Evolutionary conservation across 2,797 vertebrate species (phyloP).

Genomic region (Brachyrhaphis roseni): DNA sequence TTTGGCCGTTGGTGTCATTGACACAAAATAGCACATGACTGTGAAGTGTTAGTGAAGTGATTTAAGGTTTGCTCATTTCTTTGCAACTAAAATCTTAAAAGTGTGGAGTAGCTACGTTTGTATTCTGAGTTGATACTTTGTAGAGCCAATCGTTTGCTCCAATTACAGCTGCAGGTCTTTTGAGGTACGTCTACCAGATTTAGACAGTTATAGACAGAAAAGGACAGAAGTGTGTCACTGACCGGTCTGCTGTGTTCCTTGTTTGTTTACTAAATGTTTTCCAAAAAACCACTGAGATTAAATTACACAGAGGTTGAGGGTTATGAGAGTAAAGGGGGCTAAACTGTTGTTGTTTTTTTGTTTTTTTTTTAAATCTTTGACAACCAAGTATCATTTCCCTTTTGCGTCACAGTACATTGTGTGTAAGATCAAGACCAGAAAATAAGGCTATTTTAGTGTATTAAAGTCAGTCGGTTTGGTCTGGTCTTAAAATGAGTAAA

Average conservation of each 20-base stretch:
- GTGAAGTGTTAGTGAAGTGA: not conserved
- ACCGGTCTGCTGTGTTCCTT: not conserved
- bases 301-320: too few species aligned
- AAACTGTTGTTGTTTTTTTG: too few species aligned
- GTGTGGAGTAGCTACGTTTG: not conserved
- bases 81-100: not conserved
- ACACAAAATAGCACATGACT: not conserved
- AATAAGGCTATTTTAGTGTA: too few species aligned
- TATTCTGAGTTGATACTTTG: not conserved
- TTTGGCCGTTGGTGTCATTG: not conserved
- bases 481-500: too few species aligned
- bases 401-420: not conserved
- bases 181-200: too few species aligned
- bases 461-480: too few species aligned
- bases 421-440: not conserved
- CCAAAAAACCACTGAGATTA: too few species aligned
- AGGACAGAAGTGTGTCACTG: not conserved
- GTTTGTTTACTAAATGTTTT: too few species aligned
- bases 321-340: not conserved
- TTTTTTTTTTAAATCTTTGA: too few species aligned
- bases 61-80: not conserved
- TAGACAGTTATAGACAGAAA: too few species aligned
- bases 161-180: not conserved
- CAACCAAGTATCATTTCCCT: not conserved
- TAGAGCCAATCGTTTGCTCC: not conserved